Base-by-base conservation (phyloP, 2,113 vertebrate genomes). In the Daboia siamensis region DNA sequence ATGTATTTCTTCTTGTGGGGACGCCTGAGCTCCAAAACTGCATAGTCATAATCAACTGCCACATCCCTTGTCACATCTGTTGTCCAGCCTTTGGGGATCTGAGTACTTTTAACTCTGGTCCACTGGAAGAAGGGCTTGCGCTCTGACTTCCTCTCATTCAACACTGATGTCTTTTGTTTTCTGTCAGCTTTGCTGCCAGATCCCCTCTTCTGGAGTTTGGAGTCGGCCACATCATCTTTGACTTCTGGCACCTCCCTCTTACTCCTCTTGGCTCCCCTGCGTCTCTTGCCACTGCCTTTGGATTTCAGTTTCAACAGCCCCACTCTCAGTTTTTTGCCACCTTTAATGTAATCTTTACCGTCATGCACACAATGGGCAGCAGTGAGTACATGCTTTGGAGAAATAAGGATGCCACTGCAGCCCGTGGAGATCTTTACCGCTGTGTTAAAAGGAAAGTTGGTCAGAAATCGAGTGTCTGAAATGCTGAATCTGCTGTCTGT, bases 311-410 rank as follows among this genome's bases (percentile, higher is more conserved):
- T 99, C 94, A 99, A 95, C 92, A 99, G 90, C 1, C 99, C 99
- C 2, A 99, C 99, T 4, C 99, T 97, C 13, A 99, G 97, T 90
- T 98, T 99, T 91, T 97, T 98, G 86, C 96, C 98, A 39, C 98
- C 99, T 54, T 98, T 98, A 5, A 99, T 94, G 11, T 99, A 99
- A 94, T 99, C 98, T 84, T 96, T 98, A 12, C 99, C 99, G 0
- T 99, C 96, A 3, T 99, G 99, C 88, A 99, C 96, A 39, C 99
- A 99, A 96, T 99, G 99, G 74, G 99, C 99, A 0, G 99, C 99
- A 0, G 99, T 99, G 5, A 99, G 97, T 17, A 99, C 99, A 0
- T 99, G 99, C 87, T 93, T 98, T 2, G 98, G 98, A n/a, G 99
- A 99, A 54, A 99, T 74, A 2, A 99, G 98, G 56, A 99, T 96